phyloP scores from a whole-genome alignment of 2,113 vertebrate species.

The Martes martes region DNA sequence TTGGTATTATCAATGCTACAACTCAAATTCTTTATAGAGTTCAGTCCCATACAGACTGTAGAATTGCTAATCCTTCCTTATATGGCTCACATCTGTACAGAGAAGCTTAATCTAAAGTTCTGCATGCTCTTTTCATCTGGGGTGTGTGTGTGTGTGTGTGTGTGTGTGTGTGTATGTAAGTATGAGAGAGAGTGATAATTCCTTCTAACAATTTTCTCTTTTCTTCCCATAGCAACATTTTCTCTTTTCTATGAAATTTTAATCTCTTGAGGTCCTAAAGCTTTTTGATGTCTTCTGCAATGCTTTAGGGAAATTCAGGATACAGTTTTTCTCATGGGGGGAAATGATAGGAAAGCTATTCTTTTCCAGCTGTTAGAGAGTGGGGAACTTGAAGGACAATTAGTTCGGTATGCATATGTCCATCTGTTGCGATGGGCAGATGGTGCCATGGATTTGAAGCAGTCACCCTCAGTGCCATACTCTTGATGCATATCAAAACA shows the following conservation, averaged over 20 bases:
- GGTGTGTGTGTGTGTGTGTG: not conserved
- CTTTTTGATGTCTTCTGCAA: not conserved
- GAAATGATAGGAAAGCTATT: not conserved
- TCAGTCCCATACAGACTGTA: not conserved
- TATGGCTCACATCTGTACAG: not conserved
- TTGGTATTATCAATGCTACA: slow-evolving; percentile 49
- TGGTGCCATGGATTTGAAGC: not conserved
- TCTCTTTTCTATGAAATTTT: slow-evolving; percentile 32
- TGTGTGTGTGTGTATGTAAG: not conserved
- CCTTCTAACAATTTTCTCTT: slow-evolving; percentile 46
- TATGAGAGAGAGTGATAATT: not conserved
- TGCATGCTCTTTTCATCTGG: not conserved
- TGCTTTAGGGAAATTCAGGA: slow-evolving; percentile 9
- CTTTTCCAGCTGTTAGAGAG: not conserved
- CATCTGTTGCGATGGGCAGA: not conserved
- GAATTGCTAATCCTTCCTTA: not conserved
- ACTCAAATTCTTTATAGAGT: not conserved
- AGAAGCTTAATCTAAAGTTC: not conserved
- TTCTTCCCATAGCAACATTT: slow-evolving; percentile 17
- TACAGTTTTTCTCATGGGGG: not conserved
- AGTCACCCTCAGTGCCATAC: too few species aligned
- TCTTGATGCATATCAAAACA: not conserved
- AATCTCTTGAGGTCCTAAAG: not conserved
- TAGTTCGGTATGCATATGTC: fast-evolving
- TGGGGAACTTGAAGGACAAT: not conserved